Conservation (phyloP, 2,888 invertebrate species). For the Latheticus oryzae region DNA sequence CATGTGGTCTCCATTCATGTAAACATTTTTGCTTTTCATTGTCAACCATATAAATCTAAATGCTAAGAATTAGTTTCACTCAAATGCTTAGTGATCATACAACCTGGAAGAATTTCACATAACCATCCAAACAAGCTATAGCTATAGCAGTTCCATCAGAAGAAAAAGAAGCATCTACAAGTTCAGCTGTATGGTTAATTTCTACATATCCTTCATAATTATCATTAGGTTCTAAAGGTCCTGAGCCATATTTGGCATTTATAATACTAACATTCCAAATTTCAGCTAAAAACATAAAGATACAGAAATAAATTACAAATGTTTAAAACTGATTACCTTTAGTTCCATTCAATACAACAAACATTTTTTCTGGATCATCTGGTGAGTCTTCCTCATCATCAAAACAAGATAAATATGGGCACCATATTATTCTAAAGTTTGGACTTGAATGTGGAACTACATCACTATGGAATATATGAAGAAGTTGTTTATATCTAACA, state of each 20-base stretch:
- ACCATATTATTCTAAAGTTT: slow-evolving; percentile 82
- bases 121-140: slow-evolving; percentile 88
- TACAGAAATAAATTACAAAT: slow-evolving; percentile 2
- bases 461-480: slow-evolving; percentile 71
- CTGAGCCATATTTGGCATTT: slow-evolving; percentile 63
- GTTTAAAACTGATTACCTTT: slow-evolving; percentile 65
- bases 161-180: slow-evolving; percentile 90
- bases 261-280: slow-evolving; percentile 69
- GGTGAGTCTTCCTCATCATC: slow-evolving; percentile 71
- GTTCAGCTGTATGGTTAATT: slow-evolving; percentile 72
- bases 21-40: slow-evolving; percentile 82
- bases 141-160: slow-evolving; percentile 96
- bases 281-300: slow-evolving; percentile 65
- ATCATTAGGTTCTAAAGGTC: slow-evolving; percentile 62
- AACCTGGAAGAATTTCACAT: slow-evolving; percentile 92
- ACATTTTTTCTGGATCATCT: slow-evolving; percentile 79
- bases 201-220: slow-evolving; percentile 68
- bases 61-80: slow-evolving; percentile 70
- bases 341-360: slow-evolving; percentile 84
- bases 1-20: slow-evolving; percentile 94
- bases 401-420: slow-evolving; percentile 86
- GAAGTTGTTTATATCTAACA: slow-evolving; percentile 69
- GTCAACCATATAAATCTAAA: slow-evolving; percentile 82
- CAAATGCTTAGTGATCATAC: not conserved
- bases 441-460: slow-evolving; percentile 50